phyloP scores from a whole-genome alignment of 2,113 vertebrate species.

The Myxocyprinus asiaticus region DNA sequence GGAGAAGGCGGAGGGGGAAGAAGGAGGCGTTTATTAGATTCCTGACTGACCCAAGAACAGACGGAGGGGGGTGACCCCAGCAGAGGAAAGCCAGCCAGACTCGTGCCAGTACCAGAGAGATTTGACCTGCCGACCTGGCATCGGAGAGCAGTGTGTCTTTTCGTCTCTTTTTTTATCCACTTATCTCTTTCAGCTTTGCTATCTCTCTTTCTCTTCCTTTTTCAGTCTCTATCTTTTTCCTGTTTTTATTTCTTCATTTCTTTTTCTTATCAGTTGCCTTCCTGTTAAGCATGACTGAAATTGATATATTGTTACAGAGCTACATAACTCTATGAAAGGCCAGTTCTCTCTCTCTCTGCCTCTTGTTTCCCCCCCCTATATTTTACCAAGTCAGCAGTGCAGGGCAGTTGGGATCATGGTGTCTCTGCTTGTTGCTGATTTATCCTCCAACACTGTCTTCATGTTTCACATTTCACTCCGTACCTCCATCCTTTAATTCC shows the following conservation, averaged over 20 bases:
- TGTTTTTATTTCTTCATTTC: slow-evolving; percentile 8
- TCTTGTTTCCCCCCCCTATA: slow-evolving; percentile 33
- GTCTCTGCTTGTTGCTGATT: slow-evolving; percentile 65
- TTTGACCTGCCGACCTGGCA: slow-evolving; percentile 20
- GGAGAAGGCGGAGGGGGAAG: background rate
- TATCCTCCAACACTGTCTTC: slow-evolving; percentile 75
- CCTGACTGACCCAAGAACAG: slow-evolving; percentile 57
- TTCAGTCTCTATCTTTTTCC: background rate
- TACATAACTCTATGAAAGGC: slow-evolving; percentile 22
- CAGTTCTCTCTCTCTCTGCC: slow-evolving; percentile 27
- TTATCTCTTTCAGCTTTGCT: slow-evolving; percentile 39
- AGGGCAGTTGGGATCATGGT: background rate
- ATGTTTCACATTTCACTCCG: slow-evolving; percentile 73
- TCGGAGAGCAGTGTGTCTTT: slow-evolving; percentile 38
- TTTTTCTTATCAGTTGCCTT: slow-evolving; percentile 18
- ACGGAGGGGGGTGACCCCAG: slow-evolving; percentile 58
- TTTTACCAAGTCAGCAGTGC: slow-evolving; percentile 24
- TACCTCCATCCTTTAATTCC: slow-evolving; percentile 62
- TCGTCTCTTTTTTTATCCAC: slow-evolving; percentile 41
- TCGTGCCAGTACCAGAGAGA: slow-evolving; percentile 35
- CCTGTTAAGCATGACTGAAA: slow-evolving; percentile 43
- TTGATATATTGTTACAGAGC: slow-evolving; percentile 47
- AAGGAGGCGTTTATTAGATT: slow-evolving; percentile 51
- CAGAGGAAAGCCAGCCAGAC: slow-evolving; percentile 20
- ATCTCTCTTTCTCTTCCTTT: slow-evolving; percentile 58